phyloP scores from a whole-genome alignment of 1,140 invertebrate species.

The Cotesia vestalis region DNA sequence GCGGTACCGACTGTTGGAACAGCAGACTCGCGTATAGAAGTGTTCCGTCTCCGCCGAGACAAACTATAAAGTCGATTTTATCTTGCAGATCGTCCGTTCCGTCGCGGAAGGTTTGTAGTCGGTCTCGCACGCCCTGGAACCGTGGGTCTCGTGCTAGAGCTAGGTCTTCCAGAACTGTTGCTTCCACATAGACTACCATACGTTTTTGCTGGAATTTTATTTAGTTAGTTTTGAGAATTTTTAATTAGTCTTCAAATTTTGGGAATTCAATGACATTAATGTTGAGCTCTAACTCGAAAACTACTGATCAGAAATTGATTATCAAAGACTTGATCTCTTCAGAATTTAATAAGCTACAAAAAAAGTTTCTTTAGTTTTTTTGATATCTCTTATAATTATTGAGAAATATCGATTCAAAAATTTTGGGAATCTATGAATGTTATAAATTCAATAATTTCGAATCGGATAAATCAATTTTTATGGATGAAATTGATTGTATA shows the following conservation, averaged over 20 bases:
- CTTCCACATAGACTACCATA: constrained; percentile 94
- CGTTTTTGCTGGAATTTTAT: constrained; percentile 78
- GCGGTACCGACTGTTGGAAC: constrained; percentile 95
- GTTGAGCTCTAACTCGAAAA: too few relatives aligned
- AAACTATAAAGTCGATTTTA: constrained; percentile 96
- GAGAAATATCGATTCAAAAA: too few relatives aligned
- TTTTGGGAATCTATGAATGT: too few relatives aligned
- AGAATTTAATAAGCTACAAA: too few relatives aligned
- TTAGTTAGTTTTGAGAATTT: too few relatives aligned
- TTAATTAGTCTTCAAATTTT: too few relatives aligned
- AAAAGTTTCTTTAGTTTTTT: too few relatives aligned
- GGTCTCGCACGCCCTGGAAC: constrained; percentile 80
- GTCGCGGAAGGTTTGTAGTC: constrained; percentile 90
- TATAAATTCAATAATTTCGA: too few relatives aligned
- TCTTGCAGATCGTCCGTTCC: constrained; percentile 88
- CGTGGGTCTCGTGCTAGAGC: constrained; percentile 75
- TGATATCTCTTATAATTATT: too few relatives aligned
- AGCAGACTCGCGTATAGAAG: constrained; percentile 92
- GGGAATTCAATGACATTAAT: too few relatives aligned
- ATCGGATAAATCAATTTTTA: background rate
- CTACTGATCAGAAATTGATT: too few relatives aligned
- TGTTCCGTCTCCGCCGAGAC: constrained; percentile 96
- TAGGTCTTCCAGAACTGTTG: constrained; percentile 85
- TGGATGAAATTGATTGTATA: background rate
- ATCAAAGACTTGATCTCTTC: too few relatives aligned